Evolutionary conservation across 2,113 vertebrate species (phyloP).

Genomic region (Aptenodytes patagonicus): DNA sequence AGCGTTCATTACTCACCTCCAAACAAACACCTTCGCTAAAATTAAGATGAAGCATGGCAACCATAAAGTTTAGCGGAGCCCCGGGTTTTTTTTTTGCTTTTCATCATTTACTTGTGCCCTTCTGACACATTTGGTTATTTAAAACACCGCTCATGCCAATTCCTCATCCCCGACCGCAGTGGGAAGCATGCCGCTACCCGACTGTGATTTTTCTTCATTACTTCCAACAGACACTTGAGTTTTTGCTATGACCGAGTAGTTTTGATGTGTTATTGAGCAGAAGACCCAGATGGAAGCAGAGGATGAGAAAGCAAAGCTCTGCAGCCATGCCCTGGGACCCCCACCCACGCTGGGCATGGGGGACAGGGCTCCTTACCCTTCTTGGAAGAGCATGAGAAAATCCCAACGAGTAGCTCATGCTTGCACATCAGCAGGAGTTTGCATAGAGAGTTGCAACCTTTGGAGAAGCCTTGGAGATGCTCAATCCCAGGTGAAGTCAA

Average conservation of each 20-base stretch:
- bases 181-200: not conserved
- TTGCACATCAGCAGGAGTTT: not conserved
- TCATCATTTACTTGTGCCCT: not conserved
- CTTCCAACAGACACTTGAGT: not conserved
- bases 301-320: not conserved
- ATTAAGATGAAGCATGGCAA: conserved; percentile 47
- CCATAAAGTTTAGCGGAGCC: conserved; percentile 10
- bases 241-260: not conserved
- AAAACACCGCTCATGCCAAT: not conserved
- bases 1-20: conserved; percentile 27
- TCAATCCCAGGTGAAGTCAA: not conserved
- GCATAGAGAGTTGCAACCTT: no score
- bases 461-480: not conserved
- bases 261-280: not conserved
- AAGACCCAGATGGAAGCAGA: not conserved
- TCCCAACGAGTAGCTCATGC: rapidly evolving
- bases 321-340: not conserved
- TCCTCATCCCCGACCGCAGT: not conserved
- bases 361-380: not conserved
- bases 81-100: not conserved
- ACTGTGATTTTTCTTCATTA: conserved; percentile 59
- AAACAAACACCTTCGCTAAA: conserved; percentile 32
- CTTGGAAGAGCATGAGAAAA: not conserved
- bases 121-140: conserved; percentile 22
- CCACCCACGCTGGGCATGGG: no score